phyloP scores from a whole-genome alignment of 1,140 invertebrate genomes.

The Trachelipus rathkii region DNA sequence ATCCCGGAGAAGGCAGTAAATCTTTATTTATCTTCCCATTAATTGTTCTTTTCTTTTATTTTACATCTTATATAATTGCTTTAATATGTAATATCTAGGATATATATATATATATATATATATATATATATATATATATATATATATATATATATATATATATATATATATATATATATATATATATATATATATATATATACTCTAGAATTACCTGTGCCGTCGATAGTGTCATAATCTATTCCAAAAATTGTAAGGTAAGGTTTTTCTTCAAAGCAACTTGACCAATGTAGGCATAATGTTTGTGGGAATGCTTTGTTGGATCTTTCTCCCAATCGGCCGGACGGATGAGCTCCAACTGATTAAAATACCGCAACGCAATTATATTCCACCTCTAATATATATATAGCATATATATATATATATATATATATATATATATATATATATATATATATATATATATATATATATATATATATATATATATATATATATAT shows the following conservation, averaged over 20 bases:
- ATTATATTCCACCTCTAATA: constrained; percentile 72
- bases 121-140: too few relatives aligned
- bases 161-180: too few relatives aligned
- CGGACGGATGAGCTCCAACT: constrained; percentile 91
- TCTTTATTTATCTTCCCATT: too few relatives aligned
- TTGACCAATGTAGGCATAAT: constrained; percentile 96
- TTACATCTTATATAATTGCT: too few relatives aligned
- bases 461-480: constrained; percentile 25
- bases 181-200: too few relatives aligned
- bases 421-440: constrained; percentile 23
- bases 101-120: neutral
- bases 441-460: constrained; percentile 25
- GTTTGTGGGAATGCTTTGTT: constrained; percentile 83
- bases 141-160: too few relatives aligned
- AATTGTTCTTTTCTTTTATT: too few relatives aligned
- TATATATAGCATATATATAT: constrained; percentile 35
- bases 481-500: constrained; percentile 16
- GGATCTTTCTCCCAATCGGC: constrained; percentile 93
- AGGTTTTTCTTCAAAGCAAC: constrained; percentile 76
- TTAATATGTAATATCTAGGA: too few relatives aligned
- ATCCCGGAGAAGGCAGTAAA: too few relatives aligned
- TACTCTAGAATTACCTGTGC: constrained; percentile 65
- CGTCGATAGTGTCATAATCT: constrained; percentile 93
- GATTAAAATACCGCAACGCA: constrained; percentile 96
- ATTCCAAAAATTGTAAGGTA: constrained; percentile 83